Conservation (phyloP, 2,797 vertebrate genomes). For the Sebastes iracundus region DNA sequence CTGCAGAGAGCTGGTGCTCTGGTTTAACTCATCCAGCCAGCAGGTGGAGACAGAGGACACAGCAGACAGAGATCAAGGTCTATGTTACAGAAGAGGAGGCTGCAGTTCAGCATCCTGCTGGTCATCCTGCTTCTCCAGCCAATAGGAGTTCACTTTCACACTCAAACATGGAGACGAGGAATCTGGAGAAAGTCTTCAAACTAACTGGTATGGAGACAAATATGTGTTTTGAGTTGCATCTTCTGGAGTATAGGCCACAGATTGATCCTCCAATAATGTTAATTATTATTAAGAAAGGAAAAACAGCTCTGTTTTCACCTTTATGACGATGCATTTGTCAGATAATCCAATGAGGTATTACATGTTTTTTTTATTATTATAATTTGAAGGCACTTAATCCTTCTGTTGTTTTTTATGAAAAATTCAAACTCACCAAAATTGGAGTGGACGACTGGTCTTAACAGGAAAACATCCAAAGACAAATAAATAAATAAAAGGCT, state of each 20-base stretch:
- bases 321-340: background rate
- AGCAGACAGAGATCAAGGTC: constrained; percentile 16
- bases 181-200: background rate
- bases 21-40: background rate
- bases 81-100: background rate
- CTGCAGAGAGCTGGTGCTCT: background rate
- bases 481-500: background rate
- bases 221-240: background rate
- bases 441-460: background rate
- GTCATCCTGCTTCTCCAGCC: background rate
- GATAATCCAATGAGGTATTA: background rate
- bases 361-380: background rate
- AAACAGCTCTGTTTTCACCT: background rate
- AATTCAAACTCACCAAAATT: background rate
- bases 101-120: too few species aligned
- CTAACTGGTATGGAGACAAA: background rate
- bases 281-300: background rate
- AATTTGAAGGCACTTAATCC: background rate
- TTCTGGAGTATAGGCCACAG: too few species aligned
- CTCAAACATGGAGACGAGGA: background rate
- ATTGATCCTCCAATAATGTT: background rate
- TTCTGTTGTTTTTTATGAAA: background rate
- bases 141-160: background rate
- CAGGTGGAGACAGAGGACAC: constrained; percentile 43
- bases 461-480: background rate